These are phyloP conservation scores for Sarcophaga carnaria DNA, from an alignment of 2,888 invertebrate species.

Conservation along the genomic window DNA sequence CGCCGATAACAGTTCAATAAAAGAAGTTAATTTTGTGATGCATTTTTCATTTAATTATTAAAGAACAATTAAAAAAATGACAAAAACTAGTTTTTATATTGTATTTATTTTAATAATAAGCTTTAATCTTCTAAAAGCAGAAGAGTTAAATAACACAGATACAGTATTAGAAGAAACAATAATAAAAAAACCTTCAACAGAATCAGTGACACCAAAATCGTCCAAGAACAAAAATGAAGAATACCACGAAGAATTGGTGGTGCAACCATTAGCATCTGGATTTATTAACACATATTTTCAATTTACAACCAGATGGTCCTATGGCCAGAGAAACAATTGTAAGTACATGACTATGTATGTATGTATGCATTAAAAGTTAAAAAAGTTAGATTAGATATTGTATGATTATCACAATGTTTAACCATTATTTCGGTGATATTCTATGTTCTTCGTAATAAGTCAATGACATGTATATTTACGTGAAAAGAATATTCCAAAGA, in stretches of 20 bases:
- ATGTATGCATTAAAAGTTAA: background rate
- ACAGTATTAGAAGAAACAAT: constrained; percentile 10
- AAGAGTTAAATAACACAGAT: constrained; percentile 5
- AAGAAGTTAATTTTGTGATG: background rate
- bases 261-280: constrained; percentile 92
- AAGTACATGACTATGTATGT: constrained; percentile 79
- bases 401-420: background rate
- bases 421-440: background rate
- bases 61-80: constrained; percentile 15
- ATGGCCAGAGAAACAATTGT: constrained; percentile 85
- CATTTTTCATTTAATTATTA: background rate
- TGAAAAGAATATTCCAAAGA: too few species aligned
- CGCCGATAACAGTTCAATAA: background rate
- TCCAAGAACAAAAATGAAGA: constrained; percentile 83
- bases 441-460: too few species aligned
- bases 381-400: background rate
- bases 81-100: constrained; percentile 9
- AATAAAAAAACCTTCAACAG: constrained; percentile 7
- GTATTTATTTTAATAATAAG: constrained; percentile 17
- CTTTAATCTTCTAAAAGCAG: constrained; percentile 28
- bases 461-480: too few species aligned
- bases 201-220: background rate
- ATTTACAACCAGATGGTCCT: constrained; percentile 91
- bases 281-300: constrained; percentile 95
- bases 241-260: constrained; percentile 93